These are phyloP conservation scores for Cyanoramphus novaezelandiae DNA, from an alignment of 2,113 vertebrate species.

Conservation along the genomic window DNA sequence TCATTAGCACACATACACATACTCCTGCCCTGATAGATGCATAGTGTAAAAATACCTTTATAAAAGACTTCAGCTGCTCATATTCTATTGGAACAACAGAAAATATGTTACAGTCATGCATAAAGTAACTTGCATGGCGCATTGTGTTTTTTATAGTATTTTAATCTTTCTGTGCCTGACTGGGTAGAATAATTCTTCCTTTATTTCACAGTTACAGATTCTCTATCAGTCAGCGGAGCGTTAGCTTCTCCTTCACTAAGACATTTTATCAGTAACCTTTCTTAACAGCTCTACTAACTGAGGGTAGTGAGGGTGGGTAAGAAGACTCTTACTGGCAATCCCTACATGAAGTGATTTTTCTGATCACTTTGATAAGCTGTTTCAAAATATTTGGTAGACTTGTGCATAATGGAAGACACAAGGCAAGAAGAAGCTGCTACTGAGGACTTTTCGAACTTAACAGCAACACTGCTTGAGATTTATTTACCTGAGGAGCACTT, in stretches of 20 bases:
- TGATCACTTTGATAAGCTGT: not conserved
- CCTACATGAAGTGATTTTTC: not conserved
- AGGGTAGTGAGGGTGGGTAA: not conserved
- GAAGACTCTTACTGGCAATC: not conserved
- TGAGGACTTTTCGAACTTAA: not conserved
- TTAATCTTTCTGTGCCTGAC: not conserved
- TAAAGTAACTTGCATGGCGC: not conserved
- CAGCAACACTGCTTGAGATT: not conserved
- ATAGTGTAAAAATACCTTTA: not conserved
- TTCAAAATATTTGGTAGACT: not conserved
- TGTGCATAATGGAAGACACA: not conserved
- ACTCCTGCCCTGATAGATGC: not conserved
- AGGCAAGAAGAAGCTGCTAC: not conserved
- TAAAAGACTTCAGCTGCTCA: not conserved
- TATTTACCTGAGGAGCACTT: slow-evolving; percentile 90
- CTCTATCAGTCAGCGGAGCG: not conserved
- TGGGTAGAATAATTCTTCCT: not conserved
- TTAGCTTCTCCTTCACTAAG: not conserved
- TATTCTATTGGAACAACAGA: not conserved
- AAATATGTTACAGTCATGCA: not conserved
- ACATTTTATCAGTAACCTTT: not conserved
- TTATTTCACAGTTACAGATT: not conserved
- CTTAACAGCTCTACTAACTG: not conserved
- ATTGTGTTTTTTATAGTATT: not conserved
- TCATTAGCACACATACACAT: not conserved